phyloP scores from a whole-genome alignment of 2,888 invertebrate genomes.

The Rotaria socialis region DNA sequence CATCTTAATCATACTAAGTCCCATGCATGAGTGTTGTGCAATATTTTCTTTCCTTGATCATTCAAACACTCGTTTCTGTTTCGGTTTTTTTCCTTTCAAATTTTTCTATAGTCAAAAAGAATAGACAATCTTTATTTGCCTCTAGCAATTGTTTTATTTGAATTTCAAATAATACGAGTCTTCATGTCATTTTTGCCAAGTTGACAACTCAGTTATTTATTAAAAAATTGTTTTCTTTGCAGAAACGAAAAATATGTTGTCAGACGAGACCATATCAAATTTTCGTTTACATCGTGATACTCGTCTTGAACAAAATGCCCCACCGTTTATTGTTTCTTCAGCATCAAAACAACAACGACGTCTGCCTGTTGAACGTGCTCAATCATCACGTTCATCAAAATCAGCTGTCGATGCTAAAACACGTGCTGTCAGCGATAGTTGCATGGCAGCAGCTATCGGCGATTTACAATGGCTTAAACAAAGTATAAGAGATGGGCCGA shows the following conservation, averaged over 20 bases:
- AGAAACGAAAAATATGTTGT: background rate
- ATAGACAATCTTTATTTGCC: no score
- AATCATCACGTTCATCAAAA: conserved; percentile 16
- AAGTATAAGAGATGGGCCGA: conserved; percentile 51
- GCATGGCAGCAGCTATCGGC: conserved; percentile 60
- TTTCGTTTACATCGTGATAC: conserved; percentile 13
- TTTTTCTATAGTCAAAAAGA: no score
- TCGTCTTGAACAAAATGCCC: background rate
- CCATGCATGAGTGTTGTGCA: no score
- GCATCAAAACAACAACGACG: background rate
- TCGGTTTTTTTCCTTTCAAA: background rate
- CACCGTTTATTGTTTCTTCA: background rate
- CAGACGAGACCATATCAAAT: conserved; percentile 15
- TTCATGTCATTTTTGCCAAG: no score
- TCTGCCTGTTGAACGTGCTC: background rate
- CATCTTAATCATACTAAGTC: no score
- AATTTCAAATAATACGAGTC: no score
- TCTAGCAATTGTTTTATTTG: no score
- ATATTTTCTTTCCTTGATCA: background rate
- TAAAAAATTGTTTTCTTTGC: no score
- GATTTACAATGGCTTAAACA: conserved; percentile 59
- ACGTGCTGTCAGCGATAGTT: conserved; percentile 54
- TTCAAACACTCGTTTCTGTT: background rate
- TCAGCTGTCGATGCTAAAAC: conserved; percentile 30
- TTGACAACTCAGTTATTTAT: no score